Evolutionary conservation across 2,113 vertebrate genomes (phyloP), one percentile per base, ranked within the genome.

Genomic region (Gobiocypris rarus): DNA sequence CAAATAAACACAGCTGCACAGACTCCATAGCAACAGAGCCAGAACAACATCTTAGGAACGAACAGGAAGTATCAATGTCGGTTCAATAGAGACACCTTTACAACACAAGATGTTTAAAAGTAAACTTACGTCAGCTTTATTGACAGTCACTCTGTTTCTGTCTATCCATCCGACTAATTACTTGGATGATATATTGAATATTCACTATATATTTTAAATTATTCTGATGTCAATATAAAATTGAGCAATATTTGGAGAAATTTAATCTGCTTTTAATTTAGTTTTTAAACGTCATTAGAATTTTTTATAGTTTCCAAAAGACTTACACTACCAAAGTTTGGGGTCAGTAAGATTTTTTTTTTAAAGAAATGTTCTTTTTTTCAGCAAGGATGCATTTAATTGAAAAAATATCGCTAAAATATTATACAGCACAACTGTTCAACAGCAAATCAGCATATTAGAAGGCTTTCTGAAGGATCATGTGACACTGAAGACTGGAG

Each of bases 21-120:
- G 48, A 75, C 59, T 86, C 77, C 50, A 70, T 61, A 73, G 86
- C 54, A 84, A 83, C 74, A 38, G 24, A 65, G 58, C 17, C 41
- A 43, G 34, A 80, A 59, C 58, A 71, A 67, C 77, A 54, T 73
- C 22, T 10, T 45, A 74, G 28, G 59, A n/a, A 56, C 50, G 7
- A 70, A 70, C 19, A 41, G 9, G 59, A 50, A 24, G 59, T 83
- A 65, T 41, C 14, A 13, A 71, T 22, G 2, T n/a, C 52, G 13
- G 67, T 45, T 50, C 14, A 41, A 63, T 6, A 22, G 11, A 67
- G 38, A 78, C 74, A 52, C 54, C 65, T 83, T 13, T 26, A 26
- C 43, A 50, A 70, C 45, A 28, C 24, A 43, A n/a, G 54, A 43
- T 58, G 9, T 52, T 9, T 24, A 31, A 54, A 81, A 69, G 17